Evolutionary conservation across 2,888 invertebrate genomes (phyloP).

Genomic region (Dynastes grantii): DNA sequence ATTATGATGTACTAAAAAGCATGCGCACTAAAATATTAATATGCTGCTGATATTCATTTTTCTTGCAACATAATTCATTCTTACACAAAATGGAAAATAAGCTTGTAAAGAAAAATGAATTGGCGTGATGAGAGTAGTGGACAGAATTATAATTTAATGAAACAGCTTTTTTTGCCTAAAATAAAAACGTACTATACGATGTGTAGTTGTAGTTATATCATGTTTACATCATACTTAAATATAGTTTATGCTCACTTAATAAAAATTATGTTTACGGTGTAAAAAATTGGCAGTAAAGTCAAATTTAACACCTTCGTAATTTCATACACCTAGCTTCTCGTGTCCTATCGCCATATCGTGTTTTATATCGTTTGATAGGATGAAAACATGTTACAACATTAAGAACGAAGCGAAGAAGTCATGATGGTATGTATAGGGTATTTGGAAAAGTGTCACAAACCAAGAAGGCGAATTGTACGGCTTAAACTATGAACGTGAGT

Average conservation of each 20-base stretch:
- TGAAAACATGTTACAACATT: background rate
- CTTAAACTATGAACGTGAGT: too few relatives aligned
- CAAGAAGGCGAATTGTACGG: too few relatives aligned
- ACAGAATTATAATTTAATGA: too few relatives aligned
- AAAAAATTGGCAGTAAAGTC: constrained; percentile 19
- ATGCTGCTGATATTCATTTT: background rate
- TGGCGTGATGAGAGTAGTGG: too few relatives aligned
- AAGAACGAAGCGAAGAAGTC: background rate
- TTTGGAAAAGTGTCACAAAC: too few relatives aligned
- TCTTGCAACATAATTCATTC: background rate
- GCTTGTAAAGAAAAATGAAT: too few relatives aligned
- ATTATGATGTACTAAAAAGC: background rate
- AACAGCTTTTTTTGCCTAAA: too few relatives aligned
- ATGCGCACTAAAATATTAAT: background rate
- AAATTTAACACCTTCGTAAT: background rate
- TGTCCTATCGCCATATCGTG: background rate
- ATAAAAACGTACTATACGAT: too few relatives aligned
- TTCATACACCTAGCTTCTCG: background rate
- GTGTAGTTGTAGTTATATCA: too few relatives aligned
- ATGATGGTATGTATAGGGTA: background rate
- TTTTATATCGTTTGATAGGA: background rate
- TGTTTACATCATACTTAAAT: too few relatives aligned
- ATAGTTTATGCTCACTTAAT: background rate
- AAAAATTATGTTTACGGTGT: constrained; percentile 19
- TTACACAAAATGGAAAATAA: too few relatives aligned